A percentile compares a stretch with the other conserved stretches of the same genome.
These are phyloP conservation scores for Zeus faber DNA, from an alignment of 2,113 vertebrate species.

Conservation along the genomic window DNA sequence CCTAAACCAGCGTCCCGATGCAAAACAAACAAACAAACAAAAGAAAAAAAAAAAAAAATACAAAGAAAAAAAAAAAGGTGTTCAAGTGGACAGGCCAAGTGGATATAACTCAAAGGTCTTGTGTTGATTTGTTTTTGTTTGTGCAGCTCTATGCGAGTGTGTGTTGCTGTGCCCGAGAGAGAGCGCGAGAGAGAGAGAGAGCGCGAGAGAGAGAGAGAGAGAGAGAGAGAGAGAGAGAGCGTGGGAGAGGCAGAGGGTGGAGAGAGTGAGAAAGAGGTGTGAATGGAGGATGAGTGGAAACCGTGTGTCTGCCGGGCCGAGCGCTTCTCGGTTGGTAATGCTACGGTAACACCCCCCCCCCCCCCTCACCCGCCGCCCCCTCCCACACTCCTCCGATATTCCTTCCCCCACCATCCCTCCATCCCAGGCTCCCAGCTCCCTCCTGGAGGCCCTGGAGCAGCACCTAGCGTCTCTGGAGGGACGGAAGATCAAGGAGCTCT, in stretches of 20 bases:
- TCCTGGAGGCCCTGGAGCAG: slow-evolving; percentile 91
- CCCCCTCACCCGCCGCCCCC: background rate
- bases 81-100: too few relatives aligned
- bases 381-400: slow-evolving; percentile 12
- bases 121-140: slow-evolving; percentile 39
- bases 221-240: slow-evolving; percentile 5
- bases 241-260: slow-evolving; percentile 10
- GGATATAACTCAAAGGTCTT: slow-evolving; percentile 31
- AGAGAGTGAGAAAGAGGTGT: slow-evolving; percentile 13
- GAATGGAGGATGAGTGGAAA: slow-evolving; percentile 40
- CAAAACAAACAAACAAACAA: too few relatives aligned
- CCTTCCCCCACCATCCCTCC: slow-evolving; percentile 17
- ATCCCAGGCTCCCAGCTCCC: slow-evolving; percentile 85
- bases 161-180: slow-evolving; percentile 11
- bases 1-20: slow-evolving; percentile 29
- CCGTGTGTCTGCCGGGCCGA: slow-evolving; percentile 17
- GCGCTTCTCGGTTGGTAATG: slow-evolving; percentile 33
- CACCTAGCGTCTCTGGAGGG: slow-evolving; percentile 94
- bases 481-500: slow-evolving; percentile 87
- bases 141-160: slow-evolving; percentile 40
- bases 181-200: slow-evolving; percentile 21
- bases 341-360: slow-evolving; percentile 28
- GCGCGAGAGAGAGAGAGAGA: slow-evolving; percentile 6
- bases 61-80: too few relatives aligned
- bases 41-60: too few relatives aligned